Conservation (phyloP, 92 coral and sea anemone species). For the Porites evermanni region DNA sequence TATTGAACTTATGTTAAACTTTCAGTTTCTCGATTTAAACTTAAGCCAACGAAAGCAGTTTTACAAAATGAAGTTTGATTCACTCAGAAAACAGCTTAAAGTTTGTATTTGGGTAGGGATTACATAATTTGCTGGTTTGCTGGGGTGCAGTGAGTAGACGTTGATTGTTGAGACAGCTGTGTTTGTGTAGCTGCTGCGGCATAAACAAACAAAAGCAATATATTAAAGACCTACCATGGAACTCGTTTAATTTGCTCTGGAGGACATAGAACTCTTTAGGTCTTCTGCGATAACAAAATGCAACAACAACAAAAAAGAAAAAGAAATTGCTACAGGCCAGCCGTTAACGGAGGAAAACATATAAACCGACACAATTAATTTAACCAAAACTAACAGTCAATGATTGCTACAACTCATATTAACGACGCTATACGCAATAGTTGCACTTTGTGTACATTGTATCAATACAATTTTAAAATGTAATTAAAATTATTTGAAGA, state of each 20-base stretch:
- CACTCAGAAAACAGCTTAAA: too few relatives aligned
- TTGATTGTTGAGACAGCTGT: neutral
- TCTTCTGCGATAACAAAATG: slow-evolving; percentile 60
- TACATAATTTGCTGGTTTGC: too few relatives aligned
- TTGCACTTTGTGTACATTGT: neutral
- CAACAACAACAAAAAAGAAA: neutral
- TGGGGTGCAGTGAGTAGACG: neutral
- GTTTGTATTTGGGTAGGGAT: too few relatives aligned
- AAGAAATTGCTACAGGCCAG: neutral
- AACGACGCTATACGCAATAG: neutral
- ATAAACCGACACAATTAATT: too few relatives aligned
- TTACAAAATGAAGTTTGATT: too few relatives aligned
- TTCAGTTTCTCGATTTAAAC: too few relatives aligned
- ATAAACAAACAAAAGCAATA: neutral
- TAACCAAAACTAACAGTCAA: neutral
- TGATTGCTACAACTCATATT: neutral
- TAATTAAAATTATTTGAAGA: too few relatives aligned
- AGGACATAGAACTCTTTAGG: slow-evolving; percentile 96
- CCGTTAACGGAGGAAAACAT: too few relatives aligned
- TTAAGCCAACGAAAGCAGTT: too few relatives aligned
- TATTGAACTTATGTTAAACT: too few relatives aligned
- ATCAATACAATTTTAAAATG: too few relatives aligned
- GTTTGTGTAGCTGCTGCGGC: neutral
- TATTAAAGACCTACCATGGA: slow-evolving; percentile 80
- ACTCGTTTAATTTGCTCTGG: slow-evolving; percentile 93